These are phyloP conservation scores for Acrossocheilus fasciatus DNA, from an alignment of 2,797 vertebrate species.

Conservation along the genomic window DNA sequence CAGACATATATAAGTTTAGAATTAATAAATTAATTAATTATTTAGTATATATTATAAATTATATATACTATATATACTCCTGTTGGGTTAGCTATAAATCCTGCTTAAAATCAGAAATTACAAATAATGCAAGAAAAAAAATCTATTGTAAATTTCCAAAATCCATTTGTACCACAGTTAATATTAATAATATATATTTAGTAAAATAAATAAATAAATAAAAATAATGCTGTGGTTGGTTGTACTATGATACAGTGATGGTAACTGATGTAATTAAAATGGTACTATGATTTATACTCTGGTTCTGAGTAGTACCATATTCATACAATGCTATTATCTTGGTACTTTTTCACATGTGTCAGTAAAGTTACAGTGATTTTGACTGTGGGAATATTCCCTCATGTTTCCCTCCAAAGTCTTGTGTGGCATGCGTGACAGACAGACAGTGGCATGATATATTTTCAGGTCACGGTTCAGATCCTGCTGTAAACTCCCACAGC, in stretches of 20 bases:
- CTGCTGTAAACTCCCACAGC: constrained; percentile 26
- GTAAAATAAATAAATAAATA: too few species aligned
- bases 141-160: too few species aligned
- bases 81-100: not conserved
- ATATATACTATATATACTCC: too few species aligned
- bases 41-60: too few species aligned
- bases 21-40: not conserved
- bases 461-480: constrained; percentile 27
- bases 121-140: not conserved
- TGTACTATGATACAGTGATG: too few species aligned
- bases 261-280: not conserved
- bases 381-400: constrained; percentile 10
- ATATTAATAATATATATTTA: too few species aligned
- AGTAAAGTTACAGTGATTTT: not conserved
- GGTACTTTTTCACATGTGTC: not conserved
- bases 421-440: constrained; percentile 17
- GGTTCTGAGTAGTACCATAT: not conserved
- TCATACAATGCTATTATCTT: not conserved
- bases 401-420: not conserved
- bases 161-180: too few species aligned
- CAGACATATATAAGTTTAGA: not conserved
- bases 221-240: too few species aligned
- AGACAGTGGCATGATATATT: constrained; percentile 25
- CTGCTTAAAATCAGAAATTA: not conserved
- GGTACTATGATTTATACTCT: not conserved